A percentile compares a stretch with the other conserved stretches of the same genome.
Conservation (phyloP, 1,140 invertebrate species). For the Ostrea edulis region DNA sequence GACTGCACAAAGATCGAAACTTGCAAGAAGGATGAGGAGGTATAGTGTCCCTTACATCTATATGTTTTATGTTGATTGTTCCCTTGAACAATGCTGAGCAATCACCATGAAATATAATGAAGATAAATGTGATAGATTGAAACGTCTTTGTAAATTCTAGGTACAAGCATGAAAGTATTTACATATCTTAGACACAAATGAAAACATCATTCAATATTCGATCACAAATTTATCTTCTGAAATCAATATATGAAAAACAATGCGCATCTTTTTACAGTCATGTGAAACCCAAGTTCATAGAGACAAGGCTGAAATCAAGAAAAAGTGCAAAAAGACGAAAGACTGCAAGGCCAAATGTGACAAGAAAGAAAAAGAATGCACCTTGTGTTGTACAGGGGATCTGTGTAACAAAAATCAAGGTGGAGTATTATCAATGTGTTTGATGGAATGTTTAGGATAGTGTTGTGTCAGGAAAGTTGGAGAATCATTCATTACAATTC, state of each 20-base stretch:
- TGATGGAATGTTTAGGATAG: no score
- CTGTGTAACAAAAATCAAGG: constrained; percentile 1
- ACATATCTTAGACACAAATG: no score
- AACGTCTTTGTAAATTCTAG: no score
- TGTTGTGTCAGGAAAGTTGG: background rate
- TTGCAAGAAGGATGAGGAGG: background rate
- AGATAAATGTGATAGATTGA: no score
- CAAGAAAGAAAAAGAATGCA: background rate
- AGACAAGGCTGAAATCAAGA: background rate
- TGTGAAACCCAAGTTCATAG: background rate
- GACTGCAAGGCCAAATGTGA: background rate
- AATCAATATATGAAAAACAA: no score
- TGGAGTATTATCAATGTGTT: background rate
- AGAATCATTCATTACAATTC: background rate
- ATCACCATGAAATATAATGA: no score
- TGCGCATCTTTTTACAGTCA: background rate
- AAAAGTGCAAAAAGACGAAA: background rate
- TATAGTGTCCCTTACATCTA: background rate
- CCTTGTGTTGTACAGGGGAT: background rate
- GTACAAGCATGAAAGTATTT: no score
- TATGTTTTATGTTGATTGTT: background rate
- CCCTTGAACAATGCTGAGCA: no score
- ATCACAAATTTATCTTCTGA: no score
- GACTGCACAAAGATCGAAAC: background rate
- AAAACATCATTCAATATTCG: no score